Base-by-base conservation (phyloP, 1,140 invertebrate species). In the Rhagoletis pomonella region DNA sequence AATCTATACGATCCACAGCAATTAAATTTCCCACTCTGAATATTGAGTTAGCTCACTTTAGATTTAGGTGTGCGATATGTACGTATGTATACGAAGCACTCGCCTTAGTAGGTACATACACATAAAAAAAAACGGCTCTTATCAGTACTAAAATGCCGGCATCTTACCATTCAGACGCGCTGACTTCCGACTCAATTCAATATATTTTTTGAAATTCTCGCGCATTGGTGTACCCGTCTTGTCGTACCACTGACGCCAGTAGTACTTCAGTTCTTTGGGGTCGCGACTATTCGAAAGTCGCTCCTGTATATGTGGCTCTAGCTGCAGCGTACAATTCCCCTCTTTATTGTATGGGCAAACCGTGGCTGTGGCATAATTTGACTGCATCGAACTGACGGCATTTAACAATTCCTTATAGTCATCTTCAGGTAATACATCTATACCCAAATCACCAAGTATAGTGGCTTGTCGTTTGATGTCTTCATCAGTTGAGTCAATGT, bases 161-260 rank as follows among this genome's bases (percentile, higher is more conserved):
- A 81, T 94, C 95, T 95, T 94, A 98, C 97, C 97, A 91, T 96
- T 96, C 47, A 96, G 93, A 89, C 94, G 94, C 0, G 97, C 96
- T 5, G 96, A 97, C 90, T 97, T 95, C 89, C 98, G 98, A 60
- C 95, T 95, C 9, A 98, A 91, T 42, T 95, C 92, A 0, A 98
- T 96, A 90, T 97, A 97, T 89, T 95, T 95, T 29, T 94, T 91
- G 90, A 96, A 98, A 73, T 95, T 93, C 0, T 95, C 89, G 67
- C 95, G 94, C 87, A 97, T 95, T 73, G 95, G 94, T 50, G 95
- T 95, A 0, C 97, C 97, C 0, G 95, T 95, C 4, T 94, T 94
- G 64, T 95, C 94, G 87, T 97, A 94, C 97, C 97, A 98, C 88
- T 95, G 94, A 14, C 94, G 93, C 97, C 97, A 98, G 9, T 95